Conservation (phyloP, 2,888 invertebrate species). For the Byasa hedistus region DNA sequence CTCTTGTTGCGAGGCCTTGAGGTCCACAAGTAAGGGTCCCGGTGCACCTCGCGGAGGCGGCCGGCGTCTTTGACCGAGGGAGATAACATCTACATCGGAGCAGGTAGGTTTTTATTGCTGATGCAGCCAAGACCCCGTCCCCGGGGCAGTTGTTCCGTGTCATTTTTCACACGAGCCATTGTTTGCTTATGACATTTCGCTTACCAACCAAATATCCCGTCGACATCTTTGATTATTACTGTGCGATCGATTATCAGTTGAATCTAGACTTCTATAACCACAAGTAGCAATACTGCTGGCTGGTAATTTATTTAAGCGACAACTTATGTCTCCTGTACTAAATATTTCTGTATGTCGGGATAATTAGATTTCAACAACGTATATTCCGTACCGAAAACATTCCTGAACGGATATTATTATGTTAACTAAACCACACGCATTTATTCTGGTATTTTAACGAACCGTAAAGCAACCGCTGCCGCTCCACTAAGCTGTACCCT, state of each 20-base stretch:
- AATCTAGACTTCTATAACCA: too few species aligned
- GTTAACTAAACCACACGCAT: slow-evolving; percentile 72
- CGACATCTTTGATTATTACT: too few species aligned
- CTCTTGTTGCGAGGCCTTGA: slow-evolving; percentile 34
- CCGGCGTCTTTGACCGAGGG: slow-evolving; percentile 72
- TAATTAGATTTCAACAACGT: too few species aligned
- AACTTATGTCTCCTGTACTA: too few species aligned
- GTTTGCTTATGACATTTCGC: slow-evolving; percentile 5
- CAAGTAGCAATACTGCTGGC: too few species aligned
- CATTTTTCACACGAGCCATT: slow-evolving; percentile 23
- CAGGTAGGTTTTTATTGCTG: slow-evolving; percentile 74
- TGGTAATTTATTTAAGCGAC: too few species aligned
- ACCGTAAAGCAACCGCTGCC: slow-evolving; percentile 51
- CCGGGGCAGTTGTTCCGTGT: slow-evolving; percentile 9
- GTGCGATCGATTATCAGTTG: too few species aligned
- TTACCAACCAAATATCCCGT: background rate
- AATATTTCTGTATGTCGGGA: too few species aligned
- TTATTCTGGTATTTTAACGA: slow-evolving; percentile 77
- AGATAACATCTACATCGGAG: slow-evolving; percentile 74
- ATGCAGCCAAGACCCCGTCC: slow-evolving; percentile 41
- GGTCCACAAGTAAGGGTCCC: slow-evolving; percentile 38
- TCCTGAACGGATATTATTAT: slow-evolving; percentile 53
- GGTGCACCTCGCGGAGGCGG: slow-evolving; percentile 45
- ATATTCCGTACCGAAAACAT: too few species aligned
- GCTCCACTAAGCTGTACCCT: background rate